phyloP scores from a whole-genome alignment of 2,888 invertebrate genomes.

The Argyresthia goedartella region DNA sequence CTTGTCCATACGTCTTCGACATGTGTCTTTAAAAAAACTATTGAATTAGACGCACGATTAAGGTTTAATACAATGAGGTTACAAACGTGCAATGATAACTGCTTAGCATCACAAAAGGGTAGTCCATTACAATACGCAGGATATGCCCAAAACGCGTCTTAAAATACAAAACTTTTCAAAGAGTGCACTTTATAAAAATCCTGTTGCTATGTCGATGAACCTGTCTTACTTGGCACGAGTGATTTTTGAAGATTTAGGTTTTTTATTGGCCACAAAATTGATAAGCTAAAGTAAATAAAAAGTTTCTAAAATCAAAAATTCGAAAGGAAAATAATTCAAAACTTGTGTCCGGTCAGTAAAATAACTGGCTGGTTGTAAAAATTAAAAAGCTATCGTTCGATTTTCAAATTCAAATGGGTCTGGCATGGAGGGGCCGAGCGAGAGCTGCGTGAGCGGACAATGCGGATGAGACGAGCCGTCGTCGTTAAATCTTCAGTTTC shows the following conservation, averaged over 20 bases:
- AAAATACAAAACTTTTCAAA: constrained; percentile 32
- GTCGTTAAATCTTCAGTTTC: constrained; percentile 63
- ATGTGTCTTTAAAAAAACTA: constrained; percentile 47
- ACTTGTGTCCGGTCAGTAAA: not conserved
- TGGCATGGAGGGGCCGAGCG: constrained; percentile 36
- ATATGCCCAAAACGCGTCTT: constrained; percentile 37
- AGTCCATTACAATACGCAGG: constrained; percentile 43
- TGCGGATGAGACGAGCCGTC: constrained; percentile 45
- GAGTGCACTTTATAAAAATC: constrained; percentile 20
- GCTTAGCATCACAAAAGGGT: constrained; percentile 61
- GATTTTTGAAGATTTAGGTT: too few relatives aligned
- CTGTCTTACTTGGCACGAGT: not conserved
- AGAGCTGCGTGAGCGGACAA: constrained; percentile 56
- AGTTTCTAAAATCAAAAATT: too few relatives aligned
- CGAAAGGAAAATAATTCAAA: too few relatives aligned
- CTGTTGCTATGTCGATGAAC: constrained; percentile 46
- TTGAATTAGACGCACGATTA: constrained; percentile 47
- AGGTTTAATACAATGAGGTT: constrained; percentile 28
- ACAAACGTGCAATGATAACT: constrained; percentile 46
- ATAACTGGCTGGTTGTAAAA: not conserved
- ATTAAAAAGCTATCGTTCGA: constrained; percentile 19
- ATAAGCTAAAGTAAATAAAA: too few relatives aligned
- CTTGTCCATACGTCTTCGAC: constrained; percentile 50
- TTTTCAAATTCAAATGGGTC: constrained; percentile 59
- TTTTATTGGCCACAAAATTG: not conserved